These are phyloP conservation scores for Bolborhynchus lineola DNA, from an alignment of 2,113 vertebrate genomes.

Conservation along the genomic window DNA sequence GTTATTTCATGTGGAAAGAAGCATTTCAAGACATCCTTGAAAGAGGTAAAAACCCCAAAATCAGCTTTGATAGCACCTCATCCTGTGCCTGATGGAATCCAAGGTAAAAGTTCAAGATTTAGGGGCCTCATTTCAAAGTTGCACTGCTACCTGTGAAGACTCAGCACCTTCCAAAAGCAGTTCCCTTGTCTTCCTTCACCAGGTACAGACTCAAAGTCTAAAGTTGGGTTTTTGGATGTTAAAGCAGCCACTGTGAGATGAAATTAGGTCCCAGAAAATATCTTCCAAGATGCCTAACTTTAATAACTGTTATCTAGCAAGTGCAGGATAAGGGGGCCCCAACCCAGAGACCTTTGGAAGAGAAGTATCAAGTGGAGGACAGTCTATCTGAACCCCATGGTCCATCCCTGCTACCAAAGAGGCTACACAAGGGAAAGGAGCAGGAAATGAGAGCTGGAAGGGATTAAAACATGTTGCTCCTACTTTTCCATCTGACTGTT, in stretches of 20 bases:
- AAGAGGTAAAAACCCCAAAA: neutral
- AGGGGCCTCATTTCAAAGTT: neutral
- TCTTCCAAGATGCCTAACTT: neutral
- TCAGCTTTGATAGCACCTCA: neutral
- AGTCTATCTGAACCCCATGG: neutral
- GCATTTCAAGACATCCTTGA: neutral
- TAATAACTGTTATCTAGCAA: neutral
- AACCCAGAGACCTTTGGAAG: neutral
- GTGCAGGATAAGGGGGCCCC: neutral
- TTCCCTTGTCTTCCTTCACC: neutral
- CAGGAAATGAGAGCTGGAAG: neutral
- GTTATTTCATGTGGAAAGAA: neutral
- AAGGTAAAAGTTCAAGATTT: neutral
- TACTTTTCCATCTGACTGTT: neutral
- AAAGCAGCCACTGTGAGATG: neutral
- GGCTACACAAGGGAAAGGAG: neutral
- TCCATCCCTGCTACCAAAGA: neutral
- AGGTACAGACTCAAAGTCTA: neutral
- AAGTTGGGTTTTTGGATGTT: neutral
- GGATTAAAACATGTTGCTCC: neutral
- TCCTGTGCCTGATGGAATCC: neutral
- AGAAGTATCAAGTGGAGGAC: neutral
- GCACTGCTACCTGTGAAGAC: neutral
- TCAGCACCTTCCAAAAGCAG: neutral
- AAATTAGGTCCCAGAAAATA: neutral